Base-by-base conservation (phyloP, 2,113 vertebrate species). In the Mellivora capensis region DNA sequence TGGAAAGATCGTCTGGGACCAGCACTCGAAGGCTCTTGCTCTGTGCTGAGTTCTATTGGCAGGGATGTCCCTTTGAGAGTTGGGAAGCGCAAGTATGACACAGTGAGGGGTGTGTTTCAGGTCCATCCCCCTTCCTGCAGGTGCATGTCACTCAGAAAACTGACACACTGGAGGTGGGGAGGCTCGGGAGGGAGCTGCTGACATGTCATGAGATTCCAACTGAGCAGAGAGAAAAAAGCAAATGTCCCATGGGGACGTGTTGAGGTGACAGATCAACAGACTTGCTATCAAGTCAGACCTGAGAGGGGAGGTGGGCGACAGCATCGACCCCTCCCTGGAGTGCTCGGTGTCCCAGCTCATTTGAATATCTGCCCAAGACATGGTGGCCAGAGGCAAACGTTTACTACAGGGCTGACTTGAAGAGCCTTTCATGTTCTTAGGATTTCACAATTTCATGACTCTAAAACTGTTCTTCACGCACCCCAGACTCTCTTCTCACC, bases 21-120 rank as follows among this genome's bases (percentile, higher is more conserved):
- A 44, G 52, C 77, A 3, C 0, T 0, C 0, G 5, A 14, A 3
- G 4, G 49, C 31, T 27, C 4, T 15, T 4, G 1, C 39, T n/a
- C 47, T 27, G 27, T 14, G 15, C 44, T 2, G 37, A 42, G 9
- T 1, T 1, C 39, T 7, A 0, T 1, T 8, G 25, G 20, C 59
- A 49, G 11, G 8, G 12, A 54, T 18, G 20, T 52, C 31, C 20
- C 37, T 37, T 8, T 4, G 74, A 67, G 57, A 20, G n/a, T 17
- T n/a, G 57, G 29, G 37, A 29, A 39, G 34, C 18, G 4, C 17
- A 34, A 17, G 5, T 39, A 23, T 25, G 11, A 67, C 20, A 7
- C 7, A 34, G 29, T 0, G 14, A 67, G n/a, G 6, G 39, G 4
- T 2, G 15, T 14, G 31, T 27, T 6, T 42, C 23, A 29, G 44